These are phyloP conservation scores for Phoebastria nigripes DNA, from an alignment of 2,797 vertebrate genomes.

Conservation along the genomic window DNA sequence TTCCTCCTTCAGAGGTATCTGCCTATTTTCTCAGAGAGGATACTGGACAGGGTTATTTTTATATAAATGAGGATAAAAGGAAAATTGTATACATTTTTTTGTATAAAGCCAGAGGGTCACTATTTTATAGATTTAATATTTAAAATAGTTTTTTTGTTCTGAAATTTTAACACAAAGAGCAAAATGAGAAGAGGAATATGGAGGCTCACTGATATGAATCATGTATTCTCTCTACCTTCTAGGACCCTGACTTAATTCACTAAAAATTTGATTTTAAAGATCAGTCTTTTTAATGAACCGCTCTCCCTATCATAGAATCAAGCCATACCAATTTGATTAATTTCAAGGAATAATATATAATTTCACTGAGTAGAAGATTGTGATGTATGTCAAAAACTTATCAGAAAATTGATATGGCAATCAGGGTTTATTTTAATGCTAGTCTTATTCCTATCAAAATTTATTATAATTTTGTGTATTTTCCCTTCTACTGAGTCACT, in stretches of 20 bases:
- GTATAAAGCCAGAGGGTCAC: neutral
- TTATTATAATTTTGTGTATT: neutral
- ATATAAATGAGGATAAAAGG: neutral
- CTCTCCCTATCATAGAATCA: neutral
- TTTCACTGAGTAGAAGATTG: constrained; percentile 8
- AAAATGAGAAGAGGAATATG: neutral
- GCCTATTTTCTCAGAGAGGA: neutral
- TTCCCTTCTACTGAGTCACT: neutral
- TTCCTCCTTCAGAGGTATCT: neutral
- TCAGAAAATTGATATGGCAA: neutral
- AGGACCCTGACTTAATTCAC: neutral
- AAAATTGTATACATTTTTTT: neutral
- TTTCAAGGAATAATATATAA: neutral
- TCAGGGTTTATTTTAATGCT: neutral
- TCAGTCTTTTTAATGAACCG: neutral
- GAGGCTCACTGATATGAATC: neutral
- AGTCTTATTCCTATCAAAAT: neutral
- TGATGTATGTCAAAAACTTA: neutral
- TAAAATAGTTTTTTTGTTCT: neutral
- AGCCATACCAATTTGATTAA: neutral
- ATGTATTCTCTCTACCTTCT: neutral
- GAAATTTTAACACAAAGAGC: neutral
- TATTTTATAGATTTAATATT: neutral
- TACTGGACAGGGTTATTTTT: neutral
- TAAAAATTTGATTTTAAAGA: neutral